Evolutionary conservation across 2,113 vertebrate genomes (phyloP).

Genomic region (Prochilodus magdalenae): DNA sequence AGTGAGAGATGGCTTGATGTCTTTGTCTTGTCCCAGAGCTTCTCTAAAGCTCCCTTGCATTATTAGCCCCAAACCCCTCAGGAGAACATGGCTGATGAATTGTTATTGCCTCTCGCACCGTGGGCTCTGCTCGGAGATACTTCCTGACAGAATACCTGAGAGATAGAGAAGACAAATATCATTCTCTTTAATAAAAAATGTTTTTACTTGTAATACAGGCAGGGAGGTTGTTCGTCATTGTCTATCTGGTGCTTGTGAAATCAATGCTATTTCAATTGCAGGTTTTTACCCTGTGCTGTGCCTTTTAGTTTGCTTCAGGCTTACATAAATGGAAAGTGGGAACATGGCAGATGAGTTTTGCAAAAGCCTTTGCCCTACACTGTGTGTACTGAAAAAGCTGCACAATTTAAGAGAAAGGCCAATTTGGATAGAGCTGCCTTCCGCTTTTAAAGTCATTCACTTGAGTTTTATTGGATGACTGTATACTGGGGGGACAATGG

Average conservation of each 20-base stretch:
- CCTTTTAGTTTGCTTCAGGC: slow-evolving; percentile 9
- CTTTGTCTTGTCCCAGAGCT: slow-evolving; percentile 39
- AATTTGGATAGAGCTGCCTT: background rate
- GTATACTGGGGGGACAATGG: too few species aligned
- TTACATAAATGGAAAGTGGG: background rate
- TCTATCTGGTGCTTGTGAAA: slow-evolving; percentile 7
- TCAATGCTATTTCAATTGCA: background rate
- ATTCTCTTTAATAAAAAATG: slow-evolving; percentile 28
- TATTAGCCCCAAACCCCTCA: slow-evolving; percentile 47
- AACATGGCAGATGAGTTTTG: background rate
- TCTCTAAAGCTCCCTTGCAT: slow-evolving; percentile 41
- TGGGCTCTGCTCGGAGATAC: slow-evolving; percentile 38
- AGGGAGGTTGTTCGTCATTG: slow-evolving; percentile 5
- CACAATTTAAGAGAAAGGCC: background rate
- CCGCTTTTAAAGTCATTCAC: background rate
- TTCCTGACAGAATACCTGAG: slow-evolving; percentile 46
- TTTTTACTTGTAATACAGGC: slow-evolving; percentile 36
- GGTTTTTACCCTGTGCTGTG: background rate
- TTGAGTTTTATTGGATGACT: background rate
- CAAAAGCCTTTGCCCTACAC: background rate
- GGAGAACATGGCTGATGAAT: slow-evolving; percentile 55
- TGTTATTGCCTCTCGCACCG: slow-evolving; percentile 48
- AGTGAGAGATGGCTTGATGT: slow-evolving; percentile 38
- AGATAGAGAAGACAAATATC: slow-evolving; percentile 9
- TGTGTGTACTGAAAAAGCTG: background rate